Evolutionary conservation across 1,140 invertebrate genomes (phyloP).

Genomic region (Drosophila nigrodunni): DNA sequence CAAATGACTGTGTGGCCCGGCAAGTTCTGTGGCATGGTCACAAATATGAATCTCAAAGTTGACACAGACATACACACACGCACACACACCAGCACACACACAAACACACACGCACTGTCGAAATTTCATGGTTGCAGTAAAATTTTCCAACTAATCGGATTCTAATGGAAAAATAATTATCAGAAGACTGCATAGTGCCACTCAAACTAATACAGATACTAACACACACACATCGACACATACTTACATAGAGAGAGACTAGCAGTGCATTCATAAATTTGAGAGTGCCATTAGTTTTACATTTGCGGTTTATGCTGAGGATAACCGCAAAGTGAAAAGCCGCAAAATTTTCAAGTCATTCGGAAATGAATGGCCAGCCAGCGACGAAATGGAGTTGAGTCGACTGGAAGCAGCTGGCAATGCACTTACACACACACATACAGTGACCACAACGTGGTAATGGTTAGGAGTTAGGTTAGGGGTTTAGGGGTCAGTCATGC

Average conservation of each 20-base stretch:
- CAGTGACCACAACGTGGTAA: slow-evolving; percentile 45
- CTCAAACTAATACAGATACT: slow-evolving; percentile 31
- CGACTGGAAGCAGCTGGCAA: slow-evolving; percentile 44
- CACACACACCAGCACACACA: slow-evolving; percentile 3
- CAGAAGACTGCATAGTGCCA: slow-evolving; percentile 65
- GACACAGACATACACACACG: slow-evolving; percentile 30
- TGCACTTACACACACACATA: slow-evolving; percentile 32
- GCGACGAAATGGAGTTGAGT: slow-evolving; percentile 62
- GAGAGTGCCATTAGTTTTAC: slow-evolving; percentile 83
- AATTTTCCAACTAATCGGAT: slow-evolving; percentile 84
- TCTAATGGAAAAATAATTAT: slow-evolving; percentile 85
- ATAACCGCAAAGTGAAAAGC: slow-evolving; percentile 83
- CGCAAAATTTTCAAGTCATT: slow-evolving; percentile 82
- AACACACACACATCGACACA: slow-evolving; percentile 10
- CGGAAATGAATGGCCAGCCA: slow-evolving; percentile 77
- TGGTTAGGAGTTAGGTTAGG: slow-evolving; percentile 29
- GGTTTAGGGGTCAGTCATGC: slow-evolving; percentile 44
- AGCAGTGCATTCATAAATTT: slow-evolving; percentile 79
- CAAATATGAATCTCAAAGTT: slow-evolving; percentile 51
- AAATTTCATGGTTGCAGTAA: slow-evolving; percentile 42
- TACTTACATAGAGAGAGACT: slow-evolving; percentile 19
- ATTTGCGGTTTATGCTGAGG: slow-evolving; percentile 82
- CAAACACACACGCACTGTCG: slow-evolving; percentile 1
- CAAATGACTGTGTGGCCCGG: slow-evolving; percentile 52
- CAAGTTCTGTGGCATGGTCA: slow-evolving; percentile 20